Evolutionary conservation across 2,113 vertebrate species (phyloP), one percentile per base, ranked within the genome.

Genomic region (Odontophorus gujanensis): DNA sequence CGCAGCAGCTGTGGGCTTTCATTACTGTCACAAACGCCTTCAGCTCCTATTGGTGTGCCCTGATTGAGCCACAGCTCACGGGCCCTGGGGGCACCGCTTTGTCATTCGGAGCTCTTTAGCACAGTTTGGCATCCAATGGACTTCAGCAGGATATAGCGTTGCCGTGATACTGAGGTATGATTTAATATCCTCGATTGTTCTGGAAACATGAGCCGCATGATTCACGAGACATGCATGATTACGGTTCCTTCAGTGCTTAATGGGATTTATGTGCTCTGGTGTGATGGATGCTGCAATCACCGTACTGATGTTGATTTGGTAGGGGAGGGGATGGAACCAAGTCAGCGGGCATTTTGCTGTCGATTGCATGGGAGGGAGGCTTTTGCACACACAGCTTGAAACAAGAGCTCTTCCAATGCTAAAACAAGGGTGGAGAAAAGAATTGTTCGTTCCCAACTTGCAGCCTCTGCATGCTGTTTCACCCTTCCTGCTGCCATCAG

Each of bases 1-100:
- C 2, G 0, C 53, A 94, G 92, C 97, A 97, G 97, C 97, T 97
- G 97, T 91, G 86, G 72, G 55, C 19, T 73, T 93, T 80, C 16
- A 0, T 96, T 95, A 92, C 95, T 63, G 92, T 83, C 96, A 92
- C 13, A 71, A 81, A 91, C 90, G 40, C 63, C 59, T 85, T 69
- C 85, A 51, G 2, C 66, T 75, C 48, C 68, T 62, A 82, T 87
- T 21, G 62, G n/a, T 16, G 89, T 25, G 47, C 40, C 75, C 72
- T 47, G 72, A 87, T 30, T 50, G 68, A 86, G 34, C 78, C 55
- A 85, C 62, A 80, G 34, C 63, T 51, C 7, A 2, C 32, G 66
- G 87, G 89, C 77, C 77, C 83, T 38, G 26, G 42, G 40, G 67
- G 24, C 80, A 77, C 47, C 18, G 0, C 62, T 79, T 69, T 58